Conservation (phyloP, 2,888 invertebrate genomes). For the Leucoptera coffeella region DNA sequence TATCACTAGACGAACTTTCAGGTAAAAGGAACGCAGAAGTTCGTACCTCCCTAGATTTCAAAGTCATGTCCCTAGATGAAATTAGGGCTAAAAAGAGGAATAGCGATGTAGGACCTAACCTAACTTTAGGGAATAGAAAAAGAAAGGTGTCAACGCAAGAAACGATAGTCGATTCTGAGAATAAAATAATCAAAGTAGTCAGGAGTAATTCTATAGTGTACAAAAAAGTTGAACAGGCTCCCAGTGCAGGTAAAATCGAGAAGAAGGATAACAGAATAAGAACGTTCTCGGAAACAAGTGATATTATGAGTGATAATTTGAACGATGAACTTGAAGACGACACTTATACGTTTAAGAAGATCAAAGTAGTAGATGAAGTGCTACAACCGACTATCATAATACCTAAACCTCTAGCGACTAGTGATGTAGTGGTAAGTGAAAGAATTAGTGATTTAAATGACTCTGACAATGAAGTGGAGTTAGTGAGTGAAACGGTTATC, state of each 20-base stretch:
- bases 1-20: conserved; percentile 46
- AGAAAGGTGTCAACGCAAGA: conserved; percentile 36
- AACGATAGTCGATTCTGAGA: conserved; percentile 28
- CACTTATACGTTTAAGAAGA: conserved; percentile 33
- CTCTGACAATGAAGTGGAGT: conserved; percentile 36
- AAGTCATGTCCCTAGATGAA: conserved; percentile 45
- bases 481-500: conserved; percentile 25
- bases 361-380: conserved; percentile 23
- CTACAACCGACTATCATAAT: conserved; percentile 21
- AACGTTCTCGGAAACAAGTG: conserved; percentile 30
- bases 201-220: conserved; percentile 40
- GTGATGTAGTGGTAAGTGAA: background rate
- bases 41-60: conserved; percentile 26
- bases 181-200: conserved; percentile 40
- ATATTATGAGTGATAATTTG: conserved; percentile 20
- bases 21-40: conserved; percentile 19
- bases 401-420: no score
- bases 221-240: conserved; percentile 24
- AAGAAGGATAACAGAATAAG: conserved; percentile 22
- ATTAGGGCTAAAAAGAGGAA: conserved; percentile 33
- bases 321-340: conserved; percentile 33
- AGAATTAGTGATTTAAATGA: background rate
- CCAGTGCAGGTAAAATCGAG: conserved; percentile 14
- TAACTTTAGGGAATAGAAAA: conserved; percentile 25
- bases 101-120: conserved; percentile 18